Evolutionary conservation across 2,888 invertebrate species (phyloP), one percentile per base, ranked within the genome.

Genomic region (Chloroclysta siterata): DNA sequence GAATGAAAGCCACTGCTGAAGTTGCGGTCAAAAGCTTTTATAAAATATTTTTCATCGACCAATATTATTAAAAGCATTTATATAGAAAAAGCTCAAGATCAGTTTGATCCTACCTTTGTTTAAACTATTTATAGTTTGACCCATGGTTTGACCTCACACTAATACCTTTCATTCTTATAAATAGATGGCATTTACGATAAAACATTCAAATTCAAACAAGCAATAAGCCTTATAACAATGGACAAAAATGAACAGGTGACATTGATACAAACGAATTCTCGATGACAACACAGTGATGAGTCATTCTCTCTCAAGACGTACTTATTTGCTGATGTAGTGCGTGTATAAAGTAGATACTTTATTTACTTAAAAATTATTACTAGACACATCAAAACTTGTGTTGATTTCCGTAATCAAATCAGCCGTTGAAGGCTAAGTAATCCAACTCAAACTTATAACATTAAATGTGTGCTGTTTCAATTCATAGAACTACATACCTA

Each of bases 201-300:
- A 28, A 57, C 50, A 60, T 52, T 54, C 14, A 57, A 39, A 39
- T 60, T 57, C 50, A 48, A 64, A 54, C 60, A 66, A 63, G 52
- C 60, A 60, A 66, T 50, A 55, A 17, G 55, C 54, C 53, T 71
- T 53, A 47, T 69, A 73, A 77, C 67, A 74, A 78, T 74, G 72
- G 66, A 69, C 50, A 62, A 70, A 68, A 70, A 77, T 68, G 70
- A 77, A 76, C 81, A 82, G 73, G 82, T 82, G 81, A 81, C 80
- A 82, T 79, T 82, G 81, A 78, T 75, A 73, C 73, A 68, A 70
- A 63, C 59, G 3, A 22, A 70, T 71, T 75, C 68, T 73, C 71
- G 73, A 76, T 74, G 76, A 76, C 71, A 69, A 73, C 68, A 61
- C 60, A 66, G 58, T 60, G 69, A 71, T 79, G 80, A 82, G 59